These are phyloP conservation scores for Leptocoma aspasia DNA, from an alignment of 2,113 vertebrate species.

Conservation along the genomic window DNA sequence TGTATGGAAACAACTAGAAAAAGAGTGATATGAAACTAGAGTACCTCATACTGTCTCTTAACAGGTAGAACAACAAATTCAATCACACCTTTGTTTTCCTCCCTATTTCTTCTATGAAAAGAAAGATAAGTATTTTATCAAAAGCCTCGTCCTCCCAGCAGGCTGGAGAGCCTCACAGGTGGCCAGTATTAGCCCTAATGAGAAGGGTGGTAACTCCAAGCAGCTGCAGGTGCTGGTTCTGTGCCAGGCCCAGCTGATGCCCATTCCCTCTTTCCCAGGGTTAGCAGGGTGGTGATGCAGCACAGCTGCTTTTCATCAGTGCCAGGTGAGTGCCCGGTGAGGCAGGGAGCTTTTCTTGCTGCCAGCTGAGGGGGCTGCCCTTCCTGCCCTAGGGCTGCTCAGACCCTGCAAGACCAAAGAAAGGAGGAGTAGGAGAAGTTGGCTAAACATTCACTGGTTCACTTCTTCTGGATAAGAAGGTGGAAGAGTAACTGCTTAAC, in stretches of 20 bases:
- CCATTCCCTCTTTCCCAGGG: neutral
- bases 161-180: too few species aligned
- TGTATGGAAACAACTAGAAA: neutral
- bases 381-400: accelerated
- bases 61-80: neutral
- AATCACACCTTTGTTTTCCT: accelerated
- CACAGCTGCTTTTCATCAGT: neutral
- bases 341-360: neutral
- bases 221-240: neutral
- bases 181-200: accelerated
- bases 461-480: accelerated
- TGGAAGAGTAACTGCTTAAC: neutral
- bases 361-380: accelerated
- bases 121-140: accelerated
- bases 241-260: neutral
- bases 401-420: accelerated
- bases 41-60: neutral
- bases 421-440: accelerated
- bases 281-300: neutral
- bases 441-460: accelerated
- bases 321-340: too few species aligned
- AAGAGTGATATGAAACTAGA: neutral
- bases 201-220: accelerated
- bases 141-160: neutral
- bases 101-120: neutral